These are phyloP conservation scores for Hormaphis cornu DNA, from an alignment of 1,140 invertebrate species.

Conservation along the genomic window DNA sequence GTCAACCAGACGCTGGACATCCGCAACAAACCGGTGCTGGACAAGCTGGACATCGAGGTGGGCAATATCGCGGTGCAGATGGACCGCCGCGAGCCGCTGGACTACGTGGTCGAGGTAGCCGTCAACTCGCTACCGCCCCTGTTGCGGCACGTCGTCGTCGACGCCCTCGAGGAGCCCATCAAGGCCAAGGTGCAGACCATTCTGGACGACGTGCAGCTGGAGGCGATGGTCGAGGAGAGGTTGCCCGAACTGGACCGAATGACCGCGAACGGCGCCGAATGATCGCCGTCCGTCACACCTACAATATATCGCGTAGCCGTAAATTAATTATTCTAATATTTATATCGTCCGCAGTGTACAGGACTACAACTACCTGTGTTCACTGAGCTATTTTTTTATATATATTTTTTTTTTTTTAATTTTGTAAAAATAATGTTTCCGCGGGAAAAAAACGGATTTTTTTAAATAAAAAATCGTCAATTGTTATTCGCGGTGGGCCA, in stretches of 20 bases:
- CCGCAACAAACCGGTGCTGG: conserved; percentile 55
- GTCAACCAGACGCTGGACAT: conserved; percentile 66
- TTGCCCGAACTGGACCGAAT: conserved; percentile 41
- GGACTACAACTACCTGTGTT: too few relatives aligned
- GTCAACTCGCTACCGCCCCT: conserved; percentile 72
- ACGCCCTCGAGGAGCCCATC: conserved; percentile 65
- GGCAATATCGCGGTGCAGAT: conserved; percentile 58
- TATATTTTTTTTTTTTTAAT: too few relatives aligned
- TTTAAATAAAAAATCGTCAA: too few relatives aligned
- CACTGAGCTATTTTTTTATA: too few relatives aligned
- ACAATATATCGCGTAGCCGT: too few relatives aligned
- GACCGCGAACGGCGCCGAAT: background rate
- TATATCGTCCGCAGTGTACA: too few relatives aligned
- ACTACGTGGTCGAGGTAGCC: conserved; percentile 60
- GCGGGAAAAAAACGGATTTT: too few relatives aligned
- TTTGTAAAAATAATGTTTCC: too few relatives aligned
- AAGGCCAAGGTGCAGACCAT: conserved; percentile 57
- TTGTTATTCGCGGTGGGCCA: too few relatives aligned
- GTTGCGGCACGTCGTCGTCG: conserved; percentile 72
- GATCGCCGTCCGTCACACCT: too few relatives aligned
- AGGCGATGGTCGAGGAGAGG: conserved; percentile 57
- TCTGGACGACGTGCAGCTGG: conserved; percentile 61
- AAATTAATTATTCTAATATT: too few relatives aligned
- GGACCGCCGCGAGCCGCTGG: conserved; percentile 61
- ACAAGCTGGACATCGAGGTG: conserved; percentile 64